Base-by-base conservation (phyloP, 2,888 invertebrate species). In the Cataglyphis livida region DNA sequence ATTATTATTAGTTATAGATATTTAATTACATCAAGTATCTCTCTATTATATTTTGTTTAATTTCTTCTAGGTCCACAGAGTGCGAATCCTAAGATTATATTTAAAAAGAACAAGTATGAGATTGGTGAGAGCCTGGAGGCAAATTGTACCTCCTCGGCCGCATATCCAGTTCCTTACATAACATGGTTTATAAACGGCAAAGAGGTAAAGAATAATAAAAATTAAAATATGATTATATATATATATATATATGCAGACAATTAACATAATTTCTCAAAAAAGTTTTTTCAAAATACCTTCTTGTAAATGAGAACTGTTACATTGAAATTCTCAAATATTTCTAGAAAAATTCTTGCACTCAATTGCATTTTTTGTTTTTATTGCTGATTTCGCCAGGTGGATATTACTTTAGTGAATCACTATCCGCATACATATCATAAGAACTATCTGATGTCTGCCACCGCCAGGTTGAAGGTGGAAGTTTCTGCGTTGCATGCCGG, bases 101-200 rank as follows among this genome's bases (percentile, higher is more conserved):
- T 97, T 93, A 96, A 96, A 93, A 96, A 97, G 93, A 95, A 96
- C 91, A 95, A 96, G 90, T 96, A 97, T 93, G 95, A 96, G 88
- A 95, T 97, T 64, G 97, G 96, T 70, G 97, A 97, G 88, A 95
- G 95, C 90, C 95, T 97, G 84, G 96, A 96, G 91, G 97, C 97
- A 65, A 97, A 97, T 91, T 97, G 97, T 92, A 97, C 97, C 70
- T 97, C 97, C 51, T 96, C 97, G 75, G 96, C 96, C 18, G 96
- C 97, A 25, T 95, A 96, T 87, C 97, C 97, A 64, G 96, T 97
- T 44, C 97, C 97, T 35, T 96, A 97, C 92, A 96, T 97, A 93
- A 97, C 97, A 78, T 97, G 97, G 97, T 96, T 97, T 92, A 96
- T 97, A 93, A 97, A 97, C 93, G 96, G 96, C 81, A 95, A 96